Percentiles rank a stretch among this genome's conserved stretches.
These are phyloP conservation scores for Camponotus pennsylvanicus DNA, from an alignment of 1,140 invertebrate genomes.

Conservation along the genomic window DNA sequence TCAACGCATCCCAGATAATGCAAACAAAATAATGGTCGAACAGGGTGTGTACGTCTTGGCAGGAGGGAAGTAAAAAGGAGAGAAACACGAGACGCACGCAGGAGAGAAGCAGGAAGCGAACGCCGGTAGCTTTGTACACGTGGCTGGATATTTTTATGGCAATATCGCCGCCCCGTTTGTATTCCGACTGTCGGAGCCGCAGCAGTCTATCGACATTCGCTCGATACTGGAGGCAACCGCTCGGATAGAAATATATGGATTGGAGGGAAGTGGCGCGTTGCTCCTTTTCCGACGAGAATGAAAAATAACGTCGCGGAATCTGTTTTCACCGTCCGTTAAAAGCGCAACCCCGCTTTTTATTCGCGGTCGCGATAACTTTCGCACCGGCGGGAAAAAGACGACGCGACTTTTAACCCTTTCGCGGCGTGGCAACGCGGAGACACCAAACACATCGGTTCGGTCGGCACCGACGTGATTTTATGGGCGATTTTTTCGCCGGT, in stretches of 20 bases:
- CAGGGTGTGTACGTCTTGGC: constrained; percentile 22
- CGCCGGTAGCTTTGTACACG: constrained; percentile 62
- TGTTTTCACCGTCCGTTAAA: constrained; percentile 62
- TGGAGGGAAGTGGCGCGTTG: constrained; percentile 68
- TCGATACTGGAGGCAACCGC: constrained; percentile 67
- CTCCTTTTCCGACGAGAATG: constrained; percentile 70
- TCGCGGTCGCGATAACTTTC: constrained; percentile 63
- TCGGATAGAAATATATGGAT: constrained; percentile 60
- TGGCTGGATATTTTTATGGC: constrained; percentile 68
- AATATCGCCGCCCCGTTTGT: constrained; percentile 71
- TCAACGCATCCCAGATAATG: constrained; percentile 32
- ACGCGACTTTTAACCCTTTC: constrained; percentile 35
- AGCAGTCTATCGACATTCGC: constrained; percentile 72
- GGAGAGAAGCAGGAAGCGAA: background rate
- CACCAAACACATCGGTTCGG: background rate
- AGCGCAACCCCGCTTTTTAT: constrained; percentile 56
- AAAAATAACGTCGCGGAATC: constrained; percentile 70
- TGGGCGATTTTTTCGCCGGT: background rate
- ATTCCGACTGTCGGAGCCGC: constrained; percentile 66
- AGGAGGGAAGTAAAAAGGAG: constrained; percentile 24
- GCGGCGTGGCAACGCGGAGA: background rate
- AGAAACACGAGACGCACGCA: constrained; percentile 3
- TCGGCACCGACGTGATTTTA: constrained; percentile 13
- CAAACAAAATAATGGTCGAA: constrained; percentile 13
- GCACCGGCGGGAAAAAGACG: constrained; percentile 15